A percentile compares a stretch with the other conserved stretches of the same genome.
phyloP scores from a whole-genome alignment of 2,113 vertebrate genomes.

The Tamias sibiricus region DNA sequence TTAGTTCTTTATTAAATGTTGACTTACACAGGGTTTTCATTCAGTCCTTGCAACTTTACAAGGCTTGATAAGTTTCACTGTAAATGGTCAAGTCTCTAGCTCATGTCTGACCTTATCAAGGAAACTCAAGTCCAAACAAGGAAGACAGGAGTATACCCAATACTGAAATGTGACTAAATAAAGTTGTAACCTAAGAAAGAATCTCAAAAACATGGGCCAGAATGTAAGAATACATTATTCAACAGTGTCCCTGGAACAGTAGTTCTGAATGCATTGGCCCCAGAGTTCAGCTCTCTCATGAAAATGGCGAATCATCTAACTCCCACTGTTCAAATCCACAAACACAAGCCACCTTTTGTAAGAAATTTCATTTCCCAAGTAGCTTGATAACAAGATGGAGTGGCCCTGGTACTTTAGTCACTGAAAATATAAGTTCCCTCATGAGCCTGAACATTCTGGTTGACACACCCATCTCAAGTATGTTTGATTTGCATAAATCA shows the following conservation, averaged over 20 bases:
- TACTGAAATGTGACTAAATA: background rate
- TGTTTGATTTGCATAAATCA: background rate
- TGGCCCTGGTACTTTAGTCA: background rate
- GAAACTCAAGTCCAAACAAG: background rate
- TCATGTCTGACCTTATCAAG: background rate
- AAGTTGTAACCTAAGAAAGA: background rate
- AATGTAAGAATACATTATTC: background rate
- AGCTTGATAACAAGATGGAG: background rate
- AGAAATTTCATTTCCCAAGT: background rate
- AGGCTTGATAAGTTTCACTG: background rate
- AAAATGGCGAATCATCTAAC: background rate
- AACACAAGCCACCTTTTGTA: background rate
- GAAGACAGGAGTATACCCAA: background rate
- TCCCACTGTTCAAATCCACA: background rate
- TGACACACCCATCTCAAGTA: background rate
- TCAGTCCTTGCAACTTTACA: background rate
- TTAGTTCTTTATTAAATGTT: background rate
- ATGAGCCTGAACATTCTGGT: background rate
- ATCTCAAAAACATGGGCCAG: background rate
- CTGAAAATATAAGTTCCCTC: background rate
- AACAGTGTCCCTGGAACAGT: background rate
- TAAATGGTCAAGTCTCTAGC: background rate
- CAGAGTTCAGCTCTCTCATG: background rate
- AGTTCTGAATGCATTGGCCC: background rate
- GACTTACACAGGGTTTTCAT: background rate